Base-by-base conservation (phyloP, 2,797 vertebrate genomes). In the Anguilla megastoma region DNA sequence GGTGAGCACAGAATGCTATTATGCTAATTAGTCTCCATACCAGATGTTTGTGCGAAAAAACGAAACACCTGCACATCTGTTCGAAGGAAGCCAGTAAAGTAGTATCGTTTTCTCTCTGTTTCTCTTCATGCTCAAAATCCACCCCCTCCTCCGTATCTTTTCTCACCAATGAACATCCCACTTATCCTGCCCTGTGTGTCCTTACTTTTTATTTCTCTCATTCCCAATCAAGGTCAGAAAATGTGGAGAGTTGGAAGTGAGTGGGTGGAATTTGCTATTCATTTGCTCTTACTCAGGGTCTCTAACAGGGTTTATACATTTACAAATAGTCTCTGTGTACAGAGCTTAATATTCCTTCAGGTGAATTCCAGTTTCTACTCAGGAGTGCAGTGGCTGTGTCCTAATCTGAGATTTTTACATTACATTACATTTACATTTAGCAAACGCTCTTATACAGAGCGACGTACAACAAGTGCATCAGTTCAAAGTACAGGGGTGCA, bases 31-130 rank as follows among this genome's bases (percentile, higher is more conserved):
- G 63, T n/a, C 63, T 69, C 63, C 24, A 69, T 69, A 45, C 63
- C 63, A 69, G 63, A 69, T 69, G 63, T 69, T 27, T 69, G 24
- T 27, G 14, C 16, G 16, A 58, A 36, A 88, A 79, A 27, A 45
- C 33, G 45, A 85, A 85, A 12, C 10, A 45, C 24, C 27, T 63
- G 27, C 48, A 30, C 87, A 88, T 69, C 83, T 85, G 83, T 76
- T 66, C 16, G 82, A 83, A 27, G n/a, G 12, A 87, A 33, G 56
- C 27, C 71, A 86, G 74, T 71, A 24, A n/a, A 54, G 16, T 58
- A 52, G 14, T 14, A 30, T 56, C 69, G 1, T 48, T 16, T 86
- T 12, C 50, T 52, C 41, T 45, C 24, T 27, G 7, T 27, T 27
- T 27, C 21, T 27, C 63, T 27, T 7, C 56, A 3, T 27, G 21